These are phyloP conservation scores for Caenorhabditis panamensis DNA, from an alignment of 2,888 invertebrate genomes.

Conservation along the genomic window DNA sequence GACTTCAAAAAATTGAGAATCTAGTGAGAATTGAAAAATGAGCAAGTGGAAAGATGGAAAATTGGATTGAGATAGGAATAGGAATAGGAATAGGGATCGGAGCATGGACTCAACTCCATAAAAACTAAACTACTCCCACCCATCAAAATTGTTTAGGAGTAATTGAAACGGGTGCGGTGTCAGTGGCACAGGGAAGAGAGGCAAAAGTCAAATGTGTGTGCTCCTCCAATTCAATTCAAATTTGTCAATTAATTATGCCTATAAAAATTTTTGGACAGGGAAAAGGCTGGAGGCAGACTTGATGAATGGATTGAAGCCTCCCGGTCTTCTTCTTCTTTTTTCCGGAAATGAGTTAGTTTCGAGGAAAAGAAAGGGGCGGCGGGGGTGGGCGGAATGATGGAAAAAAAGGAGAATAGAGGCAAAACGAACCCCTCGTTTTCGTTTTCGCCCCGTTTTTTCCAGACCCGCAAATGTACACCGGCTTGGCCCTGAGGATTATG, in stretches of 20 bases:
- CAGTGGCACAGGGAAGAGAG: slow-evolving; percentile 10
- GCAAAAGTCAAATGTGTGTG: slow-evolving; percentile 42
- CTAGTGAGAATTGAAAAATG: slow-evolving; percentile 12
- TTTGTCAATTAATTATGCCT: slow-evolving; percentile 33
- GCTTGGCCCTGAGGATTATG: slow-evolving; percentile 15
- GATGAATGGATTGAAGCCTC: slow-evolving; percentile 6
- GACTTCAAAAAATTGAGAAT: slow-evolving; percentile 13
- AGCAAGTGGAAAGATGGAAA: no score
- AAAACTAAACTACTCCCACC: slow-evolving; percentile 36
- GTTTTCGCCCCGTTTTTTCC: not conserved
- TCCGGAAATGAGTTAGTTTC: slow-evolving; percentile 10
- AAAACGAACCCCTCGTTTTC: not conserved
- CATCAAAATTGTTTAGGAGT: slow-evolving; percentile 35
- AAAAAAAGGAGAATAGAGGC: not conserved
- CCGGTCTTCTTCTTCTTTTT: not conserved
- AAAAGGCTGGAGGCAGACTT: no score
- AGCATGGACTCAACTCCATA: slow-evolving; percentile 7
- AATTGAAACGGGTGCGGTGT: slow-evolving; percentile 23
- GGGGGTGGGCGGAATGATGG: slow-evolving; percentile 12
- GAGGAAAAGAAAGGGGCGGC: not conserved
- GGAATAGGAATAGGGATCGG: not conserved
- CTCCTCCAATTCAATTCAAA: slow-evolving; percentile 4
- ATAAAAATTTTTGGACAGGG: not conserved
- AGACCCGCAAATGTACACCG: slow-evolving; percentile 1
- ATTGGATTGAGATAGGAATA: slow-evolving; percentile 38